phyloP scores from a whole-genome alignment of 2,113 vertebrate genomes.

The Xiphophorus couchianus region DNA sequence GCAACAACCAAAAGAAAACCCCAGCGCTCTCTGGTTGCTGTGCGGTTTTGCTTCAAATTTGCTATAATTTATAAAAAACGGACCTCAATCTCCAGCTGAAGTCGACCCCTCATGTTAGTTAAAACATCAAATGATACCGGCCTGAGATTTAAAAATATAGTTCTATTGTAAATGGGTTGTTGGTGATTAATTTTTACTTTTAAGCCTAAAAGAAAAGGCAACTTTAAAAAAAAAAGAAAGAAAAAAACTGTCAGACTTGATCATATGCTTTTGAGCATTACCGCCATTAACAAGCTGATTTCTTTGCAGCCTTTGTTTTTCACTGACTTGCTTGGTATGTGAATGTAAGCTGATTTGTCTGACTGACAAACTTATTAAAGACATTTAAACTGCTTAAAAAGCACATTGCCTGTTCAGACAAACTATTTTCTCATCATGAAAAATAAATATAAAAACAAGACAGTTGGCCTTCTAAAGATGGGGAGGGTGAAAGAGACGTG shows the following conservation, averaged over 20 bases:
- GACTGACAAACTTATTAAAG: slow-evolving; percentile 19
- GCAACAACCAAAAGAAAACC: neutral
- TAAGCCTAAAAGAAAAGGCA: too few species aligned
- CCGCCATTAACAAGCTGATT: neutral
- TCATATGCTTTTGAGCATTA: neutral
- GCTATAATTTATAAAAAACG: neutral
- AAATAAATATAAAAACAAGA: slow-evolving; percentile 27
- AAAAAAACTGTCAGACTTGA: neutral
- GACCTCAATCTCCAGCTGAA: neutral
- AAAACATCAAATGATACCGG: too few species aligned
- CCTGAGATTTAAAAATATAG: too few species aligned
- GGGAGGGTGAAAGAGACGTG: slow-evolving; percentile 34
- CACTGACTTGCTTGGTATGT: neutral
- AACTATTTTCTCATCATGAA: slow-evolving; percentile 15
- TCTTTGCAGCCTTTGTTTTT: neutral
- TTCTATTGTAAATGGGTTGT: too few species aligned
- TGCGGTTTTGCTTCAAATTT: neutral
- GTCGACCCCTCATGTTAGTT: neutral
- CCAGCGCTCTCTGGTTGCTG: neutral
- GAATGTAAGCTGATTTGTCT: neutral
- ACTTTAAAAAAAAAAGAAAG: too few species aligned
- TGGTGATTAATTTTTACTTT: too few species aligned
- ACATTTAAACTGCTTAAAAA: slow-evolving; percentile 12
- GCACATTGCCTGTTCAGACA: slow-evolving; percentile 2
- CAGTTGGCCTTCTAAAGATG: slow-evolving; percentile 9